Evolutionary conservation across 2,888 invertebrate species (phyloP).

Genomic region (Dastarcus helophoroides): DNA sequence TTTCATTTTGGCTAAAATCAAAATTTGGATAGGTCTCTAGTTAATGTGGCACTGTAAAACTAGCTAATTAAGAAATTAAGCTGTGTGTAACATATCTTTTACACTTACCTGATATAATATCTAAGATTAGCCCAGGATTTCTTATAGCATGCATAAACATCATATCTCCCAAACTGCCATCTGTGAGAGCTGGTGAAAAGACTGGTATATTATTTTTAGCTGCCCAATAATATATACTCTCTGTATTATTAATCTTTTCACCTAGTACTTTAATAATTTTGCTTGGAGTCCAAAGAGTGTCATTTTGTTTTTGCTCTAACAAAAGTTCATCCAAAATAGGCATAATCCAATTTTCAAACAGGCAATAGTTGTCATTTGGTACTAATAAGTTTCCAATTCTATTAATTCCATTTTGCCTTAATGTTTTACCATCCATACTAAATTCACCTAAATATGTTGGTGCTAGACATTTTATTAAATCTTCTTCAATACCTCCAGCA

Average conservation of each 20-base stretch:
- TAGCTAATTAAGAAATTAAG: no score
- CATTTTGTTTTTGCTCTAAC: slow-evolving; percentile 66
- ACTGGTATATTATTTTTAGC: slow-evolving; percentile 94
- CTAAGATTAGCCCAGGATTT: slow-evolving; percentile 84
- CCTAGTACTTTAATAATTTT: slow-evolving; percentile 76
- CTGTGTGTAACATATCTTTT: no score
- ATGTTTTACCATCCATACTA: slow-evolving; percentile 61
- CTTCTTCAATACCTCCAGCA: slow-evolving; percentile 97
- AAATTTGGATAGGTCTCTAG: no score
- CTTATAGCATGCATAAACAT: slow-evolving; percentile 96
- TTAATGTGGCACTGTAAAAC: no score
- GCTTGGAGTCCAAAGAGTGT: slow-evolving; percentile 83
- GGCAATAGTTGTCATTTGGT: slow-evolving; percentile 96
- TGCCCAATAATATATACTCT: slow-evolving; percentile 96
- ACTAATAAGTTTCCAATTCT: slow-evolving; percentile 81
- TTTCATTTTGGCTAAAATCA: no score
- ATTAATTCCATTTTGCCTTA: slow-evolving; percentile 81
- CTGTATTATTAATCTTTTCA: slow-evolving; percentile 77
- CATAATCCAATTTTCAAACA: slow-evolving; percentile 95
- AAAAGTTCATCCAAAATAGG: slow-evolving; percentile 88
- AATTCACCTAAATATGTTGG: slow-evolving; percentile 92
- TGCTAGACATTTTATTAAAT: slow-evolving; percentile 95
- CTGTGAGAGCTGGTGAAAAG: slow-evolving; percentile 94
- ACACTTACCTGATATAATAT: slow-evolving; percentile 68
- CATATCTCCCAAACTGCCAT: slow-evolving; percentile 97